Evolutionary conservation across 2,797 vertebrate genomes (phyloP), one percentile per base, ranked within the genome.

Genomic region (Pseudochaenichthys georgianus): DNA sequence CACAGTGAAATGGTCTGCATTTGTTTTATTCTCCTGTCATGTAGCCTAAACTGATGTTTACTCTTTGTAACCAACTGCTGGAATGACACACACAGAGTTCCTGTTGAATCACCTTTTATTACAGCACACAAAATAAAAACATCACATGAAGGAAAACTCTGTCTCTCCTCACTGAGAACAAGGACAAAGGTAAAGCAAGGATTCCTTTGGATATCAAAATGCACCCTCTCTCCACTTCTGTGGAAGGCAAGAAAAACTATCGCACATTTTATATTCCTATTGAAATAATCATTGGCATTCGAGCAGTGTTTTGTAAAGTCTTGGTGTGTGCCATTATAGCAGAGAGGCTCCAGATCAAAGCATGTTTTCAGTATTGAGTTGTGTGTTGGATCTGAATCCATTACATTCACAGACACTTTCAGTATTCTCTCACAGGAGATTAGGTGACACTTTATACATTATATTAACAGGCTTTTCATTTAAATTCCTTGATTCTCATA

Each of bases 61-160:
- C 34, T 38, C 34, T 38, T 38, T 38, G 8, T 38, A 9, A 38
- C 34, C 34, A 38, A 9, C 34, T 38, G 34, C 28, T 28, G 28
- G 28, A 28, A 28, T 28, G 4, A 38, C 34, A 38, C 34, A 38
- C 34, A 38, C 34, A 38, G 34, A 59, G 0, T 55, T 41, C 52
- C 43, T 60, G 70, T 73, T 71, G 72, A 73, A 78, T 80, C 74
- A 86, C 83, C 76, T 54, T 92, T 92, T 85, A 93, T 92, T 93
- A 90, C 77, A 86, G 83, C 84, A 92, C 89, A 92, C 83, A 89
- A 81, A 88, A 88, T 82, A 86, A 91, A 90, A 93, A 85, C 70
- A 80, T 75, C 78, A 69, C 57, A 87, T 79, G 70, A 64, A 67
- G 68, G 82, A 83, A 78, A 81, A 60, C 70, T 77, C 69, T 77